Evolutionary conservation across 2,797 vertebrate genomes (phyloP).

Genomic region (Galaxias olidus): DNA sequence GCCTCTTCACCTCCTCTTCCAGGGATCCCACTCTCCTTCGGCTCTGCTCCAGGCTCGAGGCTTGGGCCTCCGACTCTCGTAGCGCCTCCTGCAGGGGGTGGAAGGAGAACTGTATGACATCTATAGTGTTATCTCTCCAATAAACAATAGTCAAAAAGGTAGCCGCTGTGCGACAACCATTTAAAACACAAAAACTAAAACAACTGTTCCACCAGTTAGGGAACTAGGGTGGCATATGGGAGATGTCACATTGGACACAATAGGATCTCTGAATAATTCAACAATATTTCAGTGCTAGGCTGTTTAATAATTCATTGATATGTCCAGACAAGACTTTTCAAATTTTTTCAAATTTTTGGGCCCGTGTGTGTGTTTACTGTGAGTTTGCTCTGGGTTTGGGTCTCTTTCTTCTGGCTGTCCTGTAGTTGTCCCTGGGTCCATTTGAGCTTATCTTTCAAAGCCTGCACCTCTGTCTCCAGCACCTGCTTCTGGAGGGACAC

Average conservation of each 20-base stretch:
- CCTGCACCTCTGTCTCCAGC: slow-evolving; percentile 72
- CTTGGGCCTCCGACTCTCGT: slow-evolving; percentile 64
- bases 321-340: neutral
- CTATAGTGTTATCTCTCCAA: neutral
- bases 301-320: slow-evolving; percentile 51
- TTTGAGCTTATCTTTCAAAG: slow-evolving; percentile 70
- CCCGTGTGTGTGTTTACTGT: slow-evolving; percentile 61
- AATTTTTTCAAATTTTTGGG: no score
- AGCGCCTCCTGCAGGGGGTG: slow-evolving; percentile 61
- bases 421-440: slow-evolving; percentile 73
- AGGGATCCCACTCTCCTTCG: slow-evolving; percentile 67
- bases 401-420: slow-evolving; percentile 72
- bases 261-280: no score
- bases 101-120: neutral
- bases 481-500: slow-evolving; percentile 75
- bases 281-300: slow-evolving; percentile 2
- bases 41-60: slow-evolving; percentile 73
- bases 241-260: no score
- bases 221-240: no score
- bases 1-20: slow-evolving; percentile 73
- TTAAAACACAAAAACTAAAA: neutral
- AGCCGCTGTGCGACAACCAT: neutral
- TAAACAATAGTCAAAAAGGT: neutral
- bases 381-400: slow-evolving; percentile 71
- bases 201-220: slow-evolving; percentile 2